Conservation (phyloP, 2,888 invertebrate species). For the Leptopilina drosophilae region DNA sequence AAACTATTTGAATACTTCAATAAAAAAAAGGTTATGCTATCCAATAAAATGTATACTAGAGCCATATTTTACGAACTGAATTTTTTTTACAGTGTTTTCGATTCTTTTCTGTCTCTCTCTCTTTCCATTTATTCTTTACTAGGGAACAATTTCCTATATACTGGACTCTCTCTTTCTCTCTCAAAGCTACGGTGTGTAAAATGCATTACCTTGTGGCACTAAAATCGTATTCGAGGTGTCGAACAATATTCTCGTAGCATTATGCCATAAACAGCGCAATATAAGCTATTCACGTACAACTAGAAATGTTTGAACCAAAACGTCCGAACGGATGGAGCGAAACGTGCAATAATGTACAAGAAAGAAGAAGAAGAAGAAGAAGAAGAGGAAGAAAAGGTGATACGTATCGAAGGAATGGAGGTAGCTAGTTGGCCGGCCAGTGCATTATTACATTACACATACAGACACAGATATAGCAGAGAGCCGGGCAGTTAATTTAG, state of each 20-base stretch:
- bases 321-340: conserved; percentile 6
- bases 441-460: conserved; percentile 73
- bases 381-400: conserved; percentile 40
- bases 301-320: conserved; percentile 31
- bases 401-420: conserved; percentile 51
- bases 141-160: conserved; percentile 27
- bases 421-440: conserved; percentile 44
- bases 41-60: not conserved
- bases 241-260: conserved; percentile 51
- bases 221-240: conserved; percentile 61
- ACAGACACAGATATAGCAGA: conserved; percentile 70
- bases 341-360: conserved; percentile 10
- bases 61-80: conserved; percentile 9
- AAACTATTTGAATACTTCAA: conserved; percentile 4
- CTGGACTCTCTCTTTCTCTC: not conserved
- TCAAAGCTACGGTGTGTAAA: conserved; percentile 55
- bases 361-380: conserved; percentile 19
- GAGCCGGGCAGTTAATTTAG: conserved; percentile 74
- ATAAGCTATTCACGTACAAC: conserved; percentile 41
- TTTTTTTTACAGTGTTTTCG: not conserved
- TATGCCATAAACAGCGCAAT: conserved; percentile 58
- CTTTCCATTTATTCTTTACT: conserved; percentile 39
- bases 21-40: conserved; percentile 3
- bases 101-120: conserved; percentile 19
- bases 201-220: conserved; percentile 60